Conservation (phyloP, 2,888 invertebrate genomes). For the Thyatira batis region DNA sequence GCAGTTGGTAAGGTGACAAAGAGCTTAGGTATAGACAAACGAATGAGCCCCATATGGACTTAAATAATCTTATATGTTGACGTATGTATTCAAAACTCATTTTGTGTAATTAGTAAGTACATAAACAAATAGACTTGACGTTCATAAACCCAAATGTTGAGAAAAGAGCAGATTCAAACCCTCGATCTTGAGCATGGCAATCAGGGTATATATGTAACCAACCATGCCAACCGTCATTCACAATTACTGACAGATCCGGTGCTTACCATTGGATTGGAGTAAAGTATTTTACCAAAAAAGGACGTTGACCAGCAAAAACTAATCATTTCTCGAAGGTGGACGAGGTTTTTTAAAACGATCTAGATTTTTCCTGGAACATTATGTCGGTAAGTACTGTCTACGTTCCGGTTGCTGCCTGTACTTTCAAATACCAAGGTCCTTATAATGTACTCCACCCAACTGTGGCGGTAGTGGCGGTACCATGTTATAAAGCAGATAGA, state of each 20-base stretch:
- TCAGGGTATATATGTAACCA: no score
- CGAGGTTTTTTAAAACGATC: slow-evolving; percentile 8
- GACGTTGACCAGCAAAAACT: background rate
- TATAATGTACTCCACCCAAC: slow-evolving; percentile 50
- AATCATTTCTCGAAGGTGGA: background rate
- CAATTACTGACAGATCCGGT: background rate
- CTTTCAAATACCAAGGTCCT: slow-evolving; percentile 72
- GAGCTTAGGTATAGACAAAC: no score
- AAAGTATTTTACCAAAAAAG: background rate
- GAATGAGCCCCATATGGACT: no score
- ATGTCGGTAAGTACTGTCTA: slow-evolving; percentile 27
- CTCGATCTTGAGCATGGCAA: no score
- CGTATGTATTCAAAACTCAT: no score
- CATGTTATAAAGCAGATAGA: slow-evolving; percentile 6
- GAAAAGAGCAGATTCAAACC: no score
- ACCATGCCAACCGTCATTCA: no score
- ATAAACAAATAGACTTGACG: no score
- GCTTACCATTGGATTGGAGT: background rate
- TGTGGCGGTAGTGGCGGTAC: slow-evolving; percentile 12
- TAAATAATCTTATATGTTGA: no score
- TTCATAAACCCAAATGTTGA: no score
- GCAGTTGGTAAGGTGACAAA: no score
- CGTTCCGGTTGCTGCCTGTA: slow-evolving; percentile 64
- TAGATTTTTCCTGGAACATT: slow-evolving; percentile 49
- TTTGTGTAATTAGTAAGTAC: no score